These are phyloP conservation scores for Micromussa lordhowensis DNA, from an alignment of 92 coral and sea anemone species.

Conservation along the genomic window DNA sequence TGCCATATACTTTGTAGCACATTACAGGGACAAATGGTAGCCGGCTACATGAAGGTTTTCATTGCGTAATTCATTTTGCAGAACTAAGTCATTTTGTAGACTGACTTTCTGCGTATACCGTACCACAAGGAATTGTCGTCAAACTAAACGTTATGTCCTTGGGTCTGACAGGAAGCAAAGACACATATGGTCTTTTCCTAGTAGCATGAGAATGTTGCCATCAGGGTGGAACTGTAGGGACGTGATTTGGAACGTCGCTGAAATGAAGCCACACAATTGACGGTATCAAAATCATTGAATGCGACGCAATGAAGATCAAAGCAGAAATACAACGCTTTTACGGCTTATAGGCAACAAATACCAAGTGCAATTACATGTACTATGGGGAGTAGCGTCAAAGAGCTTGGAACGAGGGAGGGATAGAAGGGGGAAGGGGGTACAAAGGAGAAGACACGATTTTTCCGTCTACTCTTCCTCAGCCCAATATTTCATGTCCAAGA, in stretches of 20 bases:
- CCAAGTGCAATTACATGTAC: background rate
- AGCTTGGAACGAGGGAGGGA: background rate
- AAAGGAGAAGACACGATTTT: background rate
- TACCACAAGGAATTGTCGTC: background rate
- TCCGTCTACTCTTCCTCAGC: no score
- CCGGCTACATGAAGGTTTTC: background rate
- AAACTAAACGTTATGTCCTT: conserved; percentile 30
- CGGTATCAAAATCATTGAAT: background rate
- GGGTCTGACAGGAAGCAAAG: conserved; percentile 87
- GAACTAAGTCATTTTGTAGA: background rate
- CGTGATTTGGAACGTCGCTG: conserved; percentile 84
- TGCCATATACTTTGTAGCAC: no score
- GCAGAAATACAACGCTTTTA: background rate
- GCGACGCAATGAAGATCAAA: background rate
- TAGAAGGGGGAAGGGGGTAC: background rate
- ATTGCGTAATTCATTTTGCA: background rate
- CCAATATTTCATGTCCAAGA: background rate
- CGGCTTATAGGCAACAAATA: background rate
- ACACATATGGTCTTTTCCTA: conserved; percentile 92
- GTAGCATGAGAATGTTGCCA: conserved; percentile 86
- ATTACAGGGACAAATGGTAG: no score
- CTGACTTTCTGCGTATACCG: background rate
- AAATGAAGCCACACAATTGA: background rate
- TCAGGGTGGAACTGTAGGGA: conserved; percentile 95
- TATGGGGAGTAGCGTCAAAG: background rate